phyloP scores from a whole-genome alignment of 1,140 invertebrate species.

The Drosophila chauvacae region DNA sequence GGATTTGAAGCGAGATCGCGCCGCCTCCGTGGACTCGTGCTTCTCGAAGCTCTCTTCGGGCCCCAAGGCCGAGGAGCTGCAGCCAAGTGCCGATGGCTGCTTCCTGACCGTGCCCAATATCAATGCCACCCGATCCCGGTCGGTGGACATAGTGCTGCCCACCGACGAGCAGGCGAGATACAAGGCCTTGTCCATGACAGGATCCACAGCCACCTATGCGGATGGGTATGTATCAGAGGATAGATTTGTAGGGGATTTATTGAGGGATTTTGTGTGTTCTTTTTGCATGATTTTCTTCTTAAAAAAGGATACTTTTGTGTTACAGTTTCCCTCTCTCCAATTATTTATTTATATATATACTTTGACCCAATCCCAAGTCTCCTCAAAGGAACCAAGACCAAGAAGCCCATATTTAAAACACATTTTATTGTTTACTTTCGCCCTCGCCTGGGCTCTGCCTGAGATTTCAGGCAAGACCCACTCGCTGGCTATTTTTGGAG shows the following conservation, averaged over 20 bases:
- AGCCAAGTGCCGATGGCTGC: constrained; percentile 86
- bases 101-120: constrained; percentile 89
- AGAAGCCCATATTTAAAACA: constrained; percentile 7
- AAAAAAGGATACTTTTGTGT: not conserved
- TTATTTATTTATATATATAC: not conserved
- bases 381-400: too few relatives aligned
- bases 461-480: not conserved
- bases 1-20: constrained; percentile 91
- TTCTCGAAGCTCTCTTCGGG: constrained; percentile 89
- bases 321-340: accelerated
- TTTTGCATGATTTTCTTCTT: not conserved
- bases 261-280: too few relatives aligned
- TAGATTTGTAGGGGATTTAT: too few relatives aligned
- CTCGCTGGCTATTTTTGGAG: constrained; percentile 37
- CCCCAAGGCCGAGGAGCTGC: constrained; percentile 88
- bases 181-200: constrained; percentile 89
- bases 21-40: constrained; percentile 93
- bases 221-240: constrained; percentile 67
- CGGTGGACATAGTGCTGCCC: constrained; percentile 95
- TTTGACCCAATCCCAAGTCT: not conserved
- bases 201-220: constrained; percentile 48
- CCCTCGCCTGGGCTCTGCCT: not conserved
- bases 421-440: constrained; percentile 36
- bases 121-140: constrained; percentile 91
- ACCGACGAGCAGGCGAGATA: constrained; percentile 93